These are phyloP conservation scores for Diaprepes abbreviatus DNA, from an alignment of 2,888 invertebrate species.

Conservation along the genomic window DNA sequence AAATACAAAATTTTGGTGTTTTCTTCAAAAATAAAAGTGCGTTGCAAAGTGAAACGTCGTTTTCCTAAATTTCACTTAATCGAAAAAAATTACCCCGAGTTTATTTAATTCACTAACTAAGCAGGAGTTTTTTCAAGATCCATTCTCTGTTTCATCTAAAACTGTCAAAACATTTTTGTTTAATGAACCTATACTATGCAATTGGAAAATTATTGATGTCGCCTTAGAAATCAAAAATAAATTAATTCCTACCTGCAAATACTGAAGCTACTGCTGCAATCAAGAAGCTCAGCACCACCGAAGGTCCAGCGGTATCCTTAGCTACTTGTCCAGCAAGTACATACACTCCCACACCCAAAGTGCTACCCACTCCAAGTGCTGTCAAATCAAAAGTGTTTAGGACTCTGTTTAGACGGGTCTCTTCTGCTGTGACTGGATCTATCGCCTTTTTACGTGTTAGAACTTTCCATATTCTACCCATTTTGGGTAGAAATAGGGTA, in stretches of 20 bases:
- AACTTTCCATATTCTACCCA: conserved; percentile 55
- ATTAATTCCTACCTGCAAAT: conserved; percentile 82
- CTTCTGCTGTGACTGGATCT: conserved; percentile 61
- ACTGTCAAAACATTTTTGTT: too few relatives aligned
- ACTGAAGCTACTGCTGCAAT: conserved; percentile 90
- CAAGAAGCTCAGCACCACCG: conserved; percentile 86
- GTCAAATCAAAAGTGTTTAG: conserved; percentile 87
- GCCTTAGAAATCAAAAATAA: too few relatives aligned
- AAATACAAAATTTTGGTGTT: too few relatives aligned
- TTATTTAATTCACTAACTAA: too few relatives aligned
- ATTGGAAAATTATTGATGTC: too few relatives aligned
- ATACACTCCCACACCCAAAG: conserved; percentile 92
- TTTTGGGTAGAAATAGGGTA: conserved; percentile 6
- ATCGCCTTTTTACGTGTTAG: conserved; percentile 63
- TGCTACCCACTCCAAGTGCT: conserved; percentile 85
- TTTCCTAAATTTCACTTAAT: too few relatives aligned
- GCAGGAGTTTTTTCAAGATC: too few relatives aligned
- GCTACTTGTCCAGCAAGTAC: conserved; percentile 89
- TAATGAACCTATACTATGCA: too few relatives aligned
- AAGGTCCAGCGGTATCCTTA: conserved; percentile 85
- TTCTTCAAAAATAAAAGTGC: too few relatives aligned
- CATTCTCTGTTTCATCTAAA: too few relatives aligned
- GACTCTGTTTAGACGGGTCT: conserved; percentile 69
- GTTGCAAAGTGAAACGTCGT: too few relatives aligned
- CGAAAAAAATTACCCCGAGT: too few relatives aligned